phyloP scores from a whole-genome alignment of 2,113 vertebrate genomes.

The Connochaetes taurinus region DNA sequence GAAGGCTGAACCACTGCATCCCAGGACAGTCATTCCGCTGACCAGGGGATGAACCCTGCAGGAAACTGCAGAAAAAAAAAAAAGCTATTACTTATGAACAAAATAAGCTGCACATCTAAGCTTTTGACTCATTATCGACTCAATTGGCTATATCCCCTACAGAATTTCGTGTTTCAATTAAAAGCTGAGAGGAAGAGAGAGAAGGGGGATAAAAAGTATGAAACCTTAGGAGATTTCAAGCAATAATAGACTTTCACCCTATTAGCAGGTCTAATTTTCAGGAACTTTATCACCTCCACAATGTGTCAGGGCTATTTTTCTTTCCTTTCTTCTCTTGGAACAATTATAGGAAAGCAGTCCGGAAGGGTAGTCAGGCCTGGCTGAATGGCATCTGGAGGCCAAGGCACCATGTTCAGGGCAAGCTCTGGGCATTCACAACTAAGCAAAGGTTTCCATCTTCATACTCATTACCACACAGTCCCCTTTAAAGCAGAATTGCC shows the following conservation, averaged over 20 bases:
- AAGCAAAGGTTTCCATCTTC: constrained; percentile 55
- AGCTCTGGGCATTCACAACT: not conserved
- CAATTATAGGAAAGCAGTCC: not conserved
- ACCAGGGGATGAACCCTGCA: not conserved
- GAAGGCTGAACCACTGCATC: not conserved
- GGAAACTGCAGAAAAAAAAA: not conserved
- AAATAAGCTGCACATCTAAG: constrained; percentile 25
- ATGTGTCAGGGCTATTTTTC: not conserved
- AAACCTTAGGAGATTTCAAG: constrained; percentile 37
- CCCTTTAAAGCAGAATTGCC: constrained; percentile 68
- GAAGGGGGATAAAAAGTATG: not conserved
- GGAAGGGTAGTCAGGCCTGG: not conserved
- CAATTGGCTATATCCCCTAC: constrained; percentile 13
- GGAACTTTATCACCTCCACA: not conserved
- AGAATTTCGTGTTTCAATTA: constrained; percentile 61
- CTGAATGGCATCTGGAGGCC: not conserved
- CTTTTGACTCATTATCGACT: constrained; percentile 44
- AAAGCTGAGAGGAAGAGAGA: not conserved
- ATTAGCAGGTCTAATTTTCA: constrained; percentile 44
- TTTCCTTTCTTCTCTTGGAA: constrained; percentile 12
- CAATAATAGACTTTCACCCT: constrained; percentile 32
- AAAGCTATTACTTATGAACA: constrained; percentile 36
- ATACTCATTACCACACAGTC: constrained; percentile 63
- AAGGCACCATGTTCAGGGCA: not conserved
- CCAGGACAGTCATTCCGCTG: not conserved